phyloP scores from a whole-genome alignment of 2,888 invertebrate species.

The Tipula helvola region DNA sequence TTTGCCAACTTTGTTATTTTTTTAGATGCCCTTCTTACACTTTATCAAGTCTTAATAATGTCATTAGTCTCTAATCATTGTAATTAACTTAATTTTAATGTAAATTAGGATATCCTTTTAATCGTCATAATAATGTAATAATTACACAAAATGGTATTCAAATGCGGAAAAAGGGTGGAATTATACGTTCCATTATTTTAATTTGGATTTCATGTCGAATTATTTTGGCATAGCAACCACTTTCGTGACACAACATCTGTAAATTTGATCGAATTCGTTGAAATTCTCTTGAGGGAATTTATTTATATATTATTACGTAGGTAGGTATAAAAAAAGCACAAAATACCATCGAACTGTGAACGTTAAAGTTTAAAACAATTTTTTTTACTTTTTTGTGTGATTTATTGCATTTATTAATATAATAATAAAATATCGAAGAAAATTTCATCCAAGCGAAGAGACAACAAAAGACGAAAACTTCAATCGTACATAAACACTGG shows the following conservation, averaged over 20 bases:
- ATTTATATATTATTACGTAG: background rate
- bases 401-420: background rate
- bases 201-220: background rate
- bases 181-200: background rate
- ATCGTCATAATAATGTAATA: background rate
- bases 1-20: background rate
- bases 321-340: background rate
- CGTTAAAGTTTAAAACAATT: background rate
- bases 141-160: background rate
- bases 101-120: slow-evolving; percentile 4
- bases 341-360: background rate
- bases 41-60: background rate
- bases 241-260: background rate
- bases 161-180: background rate
- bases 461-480: background rate
- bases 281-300: background rate
- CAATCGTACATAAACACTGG: background rate
- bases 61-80: background rate
- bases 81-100: background rate
- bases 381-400: background rate
- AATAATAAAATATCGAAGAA: background rate
- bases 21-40: background rate
- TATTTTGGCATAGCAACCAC: background rate
- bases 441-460: background rate
- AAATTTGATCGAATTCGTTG: background rate